These are phyloP conservation scores for Triops cancriformis DNA, from an alignment of 1,140 invertebrate genomes.

Conservation along the genomic window DNA sequence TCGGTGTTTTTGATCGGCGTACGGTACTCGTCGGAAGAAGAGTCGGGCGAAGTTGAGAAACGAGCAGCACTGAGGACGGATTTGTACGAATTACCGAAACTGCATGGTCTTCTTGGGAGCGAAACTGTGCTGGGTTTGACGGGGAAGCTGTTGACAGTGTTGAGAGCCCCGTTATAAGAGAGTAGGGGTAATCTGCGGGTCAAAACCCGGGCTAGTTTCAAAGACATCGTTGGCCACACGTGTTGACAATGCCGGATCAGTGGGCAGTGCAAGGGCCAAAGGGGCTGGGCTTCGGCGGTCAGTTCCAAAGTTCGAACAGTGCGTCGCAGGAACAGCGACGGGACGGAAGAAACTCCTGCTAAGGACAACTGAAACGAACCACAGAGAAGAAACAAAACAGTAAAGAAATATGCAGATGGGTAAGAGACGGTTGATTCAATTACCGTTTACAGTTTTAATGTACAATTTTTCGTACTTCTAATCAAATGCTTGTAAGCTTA, in stretches of 20 bases:
- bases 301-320: too few species aligned
- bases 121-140: background rate
- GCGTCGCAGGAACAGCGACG: too few species aligned
- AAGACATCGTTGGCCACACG: background rate
- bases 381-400: too few species aligned
- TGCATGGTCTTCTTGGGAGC: background rate
- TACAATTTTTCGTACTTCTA: too few species aligned
- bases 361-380: too few species aligned
- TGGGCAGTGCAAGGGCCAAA: too few species aligned
- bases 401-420: too few species aligned
- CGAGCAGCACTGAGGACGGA: background rate
- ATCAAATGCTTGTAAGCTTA: too few species aligned
- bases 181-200: background rate
- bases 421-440: too few species aligned
- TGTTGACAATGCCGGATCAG: background rate
- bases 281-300: too few species aligned
- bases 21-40: conserved; percentile 34
- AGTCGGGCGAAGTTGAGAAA: background rate
- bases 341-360: too few species aligned
- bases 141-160: background rate
- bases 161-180: background rate
- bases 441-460: too few species aligned
- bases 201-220: background rate
- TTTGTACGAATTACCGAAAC: background rate
- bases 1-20: conserved; percentile 38